Conservation (phyloP, 2,888 invertebrate genomes). For the Emmelina monodactyla region DNA sequence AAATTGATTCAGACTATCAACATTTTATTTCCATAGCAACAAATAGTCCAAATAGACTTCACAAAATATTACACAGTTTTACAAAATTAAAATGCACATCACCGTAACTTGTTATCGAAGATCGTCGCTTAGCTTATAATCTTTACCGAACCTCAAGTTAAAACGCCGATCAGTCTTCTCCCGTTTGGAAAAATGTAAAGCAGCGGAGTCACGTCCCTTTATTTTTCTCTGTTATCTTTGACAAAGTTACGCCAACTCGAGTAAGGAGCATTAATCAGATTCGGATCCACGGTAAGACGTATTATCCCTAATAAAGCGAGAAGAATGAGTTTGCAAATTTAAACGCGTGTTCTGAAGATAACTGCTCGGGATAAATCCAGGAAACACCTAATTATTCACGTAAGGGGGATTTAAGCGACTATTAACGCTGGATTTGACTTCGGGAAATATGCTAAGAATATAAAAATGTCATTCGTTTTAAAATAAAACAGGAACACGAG, state of each 20-base stretch:
- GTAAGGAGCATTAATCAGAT: constrained; percentile 61
- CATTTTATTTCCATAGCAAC: too few species aligned
- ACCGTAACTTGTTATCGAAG: too few species aligned
- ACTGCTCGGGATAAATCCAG: constrained; percentile 44
- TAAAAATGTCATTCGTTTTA: constrained; percentile 49
- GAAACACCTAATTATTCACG: constrained; percentile 65
- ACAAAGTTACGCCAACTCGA: constrained; percentile 53
- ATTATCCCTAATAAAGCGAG: constrained; percentile 62
- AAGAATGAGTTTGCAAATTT: constrained; percentile 63
- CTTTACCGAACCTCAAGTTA: too few species aligned
- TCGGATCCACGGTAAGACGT: constrained; percentile 51
- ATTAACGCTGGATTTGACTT: constrained; percentile 45
- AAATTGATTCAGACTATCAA: too few species aligned
- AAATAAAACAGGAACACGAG: constrained; percentile 47
- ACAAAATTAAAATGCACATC: too few species aligned
- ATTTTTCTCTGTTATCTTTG: constrained; percentile 59
- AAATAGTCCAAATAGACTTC: too few species aligned
- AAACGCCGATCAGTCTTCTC: not conserved
- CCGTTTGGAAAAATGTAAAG: constrained; percentile 42
- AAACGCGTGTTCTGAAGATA: constrained; percentile 60
- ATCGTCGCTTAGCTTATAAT: too few species aligned
- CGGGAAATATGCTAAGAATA: constrained; percentile 44
- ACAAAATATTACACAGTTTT: too few species aligned
- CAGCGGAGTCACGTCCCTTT: constrained; percentile 60
- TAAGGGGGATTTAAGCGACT: constrained; percentile 57